Conservation (phyloP, 2,888 invertebrate genomes). For the Unio pictorum region DNA sequence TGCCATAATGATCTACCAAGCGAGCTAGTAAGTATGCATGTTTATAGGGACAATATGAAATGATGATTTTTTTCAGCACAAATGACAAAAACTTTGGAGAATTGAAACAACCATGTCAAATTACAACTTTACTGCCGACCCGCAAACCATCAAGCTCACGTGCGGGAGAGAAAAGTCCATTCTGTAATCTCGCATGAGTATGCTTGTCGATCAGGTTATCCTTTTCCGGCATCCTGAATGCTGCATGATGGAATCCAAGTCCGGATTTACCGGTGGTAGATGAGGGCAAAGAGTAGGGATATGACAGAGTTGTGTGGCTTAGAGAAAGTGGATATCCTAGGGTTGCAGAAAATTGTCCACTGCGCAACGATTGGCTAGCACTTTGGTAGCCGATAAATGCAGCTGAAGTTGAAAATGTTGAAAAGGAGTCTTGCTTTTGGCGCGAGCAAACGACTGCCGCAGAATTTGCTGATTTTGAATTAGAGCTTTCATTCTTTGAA, state of each 20-base stretch:
- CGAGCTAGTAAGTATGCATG: too few relatives aligned
- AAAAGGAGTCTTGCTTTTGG: slow-evolving; percentile 6
- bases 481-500: slow-evolving; percentile 22
- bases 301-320: slow-evolving; percentile 60
- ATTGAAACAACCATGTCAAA: slow-evolving; percentile 3
- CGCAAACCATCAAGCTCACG: slow-evolving; percentile 60
- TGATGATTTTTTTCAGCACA: too few relatives aligned
- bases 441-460: slow-evolving; percentile 40
- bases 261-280: slow-evolving; percentile 46
- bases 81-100: too few relatives aligned
- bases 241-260: slow-evolving; percentile 30
- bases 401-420: slow-evolving; percentile 18
- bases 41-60: too few relatives aligned
- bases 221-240: slow-evolving; percentile 29
- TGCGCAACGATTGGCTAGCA: slow-evolving; percentile 39
- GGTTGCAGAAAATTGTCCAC: slow-evolving; percentile 48
- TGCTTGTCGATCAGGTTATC: slow-evolving; percentile 35
- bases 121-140: slow-evolving; percentile 40
- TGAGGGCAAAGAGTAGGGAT: slow-evolving; percentile 58
- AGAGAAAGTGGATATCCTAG: slow-evolving; percentile 52
- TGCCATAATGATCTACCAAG: too few relatives aligned
- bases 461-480: slow-evolving; percentile 26
- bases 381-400: slow-evolving; percentile 50
- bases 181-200: slow-evolving; percentile 42
- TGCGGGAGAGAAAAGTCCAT: slow-evolving; percentile 59